phyloP scores from a whole-genome alignment of 2,113 vertebrate genomes.

The Piaya cayana region DNA sequence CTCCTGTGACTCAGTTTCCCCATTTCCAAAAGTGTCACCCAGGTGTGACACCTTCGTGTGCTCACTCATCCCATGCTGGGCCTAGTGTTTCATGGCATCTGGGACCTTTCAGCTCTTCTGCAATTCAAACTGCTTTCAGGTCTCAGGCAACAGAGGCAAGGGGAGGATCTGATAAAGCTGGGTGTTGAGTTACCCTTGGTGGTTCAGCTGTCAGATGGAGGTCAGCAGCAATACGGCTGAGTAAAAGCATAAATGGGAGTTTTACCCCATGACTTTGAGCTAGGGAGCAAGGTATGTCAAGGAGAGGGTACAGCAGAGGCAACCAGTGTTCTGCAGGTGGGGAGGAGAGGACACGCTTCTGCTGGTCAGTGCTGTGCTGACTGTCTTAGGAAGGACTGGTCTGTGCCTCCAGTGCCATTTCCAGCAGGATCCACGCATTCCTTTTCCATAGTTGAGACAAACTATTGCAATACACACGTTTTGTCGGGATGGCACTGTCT shows the following conservation, averaged over 20 bases:
- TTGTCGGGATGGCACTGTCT: background rate
- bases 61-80: rapidly evolving
- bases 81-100: background rate
- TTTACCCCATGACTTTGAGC: background rate
- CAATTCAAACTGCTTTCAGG: background rate
- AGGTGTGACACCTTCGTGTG: background rate
- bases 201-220: background rate
- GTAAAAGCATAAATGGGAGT: background rate
- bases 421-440: background rate
- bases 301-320: background rate
- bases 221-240: background rate
- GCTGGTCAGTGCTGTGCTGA: background rate
- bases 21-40: background rate
- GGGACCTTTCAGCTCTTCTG: background rate
- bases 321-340: background rate
- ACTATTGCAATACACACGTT: background rate
- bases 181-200: background rate
- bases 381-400: background rate
- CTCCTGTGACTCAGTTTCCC: background rate
- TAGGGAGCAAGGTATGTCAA: background rate
- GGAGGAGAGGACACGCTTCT: background rate
- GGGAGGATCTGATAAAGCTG: background rate
- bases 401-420: background rate
- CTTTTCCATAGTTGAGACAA: background rate
- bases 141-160: background rate